Percentiles rank a stretch among this genome's conserved stretches.
Evolutionary conservation across 1,140 invertebrate species (phyloP).

Genomic region (Drosophila ficusphila): DNA sequence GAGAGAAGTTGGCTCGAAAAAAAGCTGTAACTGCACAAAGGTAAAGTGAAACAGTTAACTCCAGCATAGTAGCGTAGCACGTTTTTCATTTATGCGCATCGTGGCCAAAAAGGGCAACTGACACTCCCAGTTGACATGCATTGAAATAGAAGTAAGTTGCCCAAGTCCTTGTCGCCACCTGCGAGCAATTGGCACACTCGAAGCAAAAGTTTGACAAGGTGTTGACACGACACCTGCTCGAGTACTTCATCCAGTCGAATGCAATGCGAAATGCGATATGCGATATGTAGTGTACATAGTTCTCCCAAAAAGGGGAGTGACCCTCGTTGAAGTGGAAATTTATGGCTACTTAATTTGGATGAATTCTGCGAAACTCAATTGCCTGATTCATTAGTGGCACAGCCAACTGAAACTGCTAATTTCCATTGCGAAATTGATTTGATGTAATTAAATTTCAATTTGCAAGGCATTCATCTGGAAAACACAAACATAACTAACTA

Average conservation of each 20-base stretch:
- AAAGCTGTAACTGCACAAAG: slow-evolving; percentile 21
- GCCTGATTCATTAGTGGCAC: slow-evolving; percentile 32
- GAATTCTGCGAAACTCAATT: slow-evolving; percentile 30
- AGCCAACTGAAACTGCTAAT: slow-evolving; percentile 24
- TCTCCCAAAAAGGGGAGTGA: too few species aligned
- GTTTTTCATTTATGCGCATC: slow-evolving; percentile 71
- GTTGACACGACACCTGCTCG: slow-evolving; percentile 57
- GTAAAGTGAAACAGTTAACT: slow-evolving; percentile 47
- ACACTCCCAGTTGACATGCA: slow-evolving; percentile 68
- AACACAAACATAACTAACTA: slow-evolving; percentile 41
- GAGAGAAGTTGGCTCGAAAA: slow-evolving; percentile 19
- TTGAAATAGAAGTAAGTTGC: slow-evolving; percentile 54
- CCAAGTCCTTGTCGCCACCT: slow-evolving; percentile 42
- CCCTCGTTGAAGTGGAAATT: not conserved
- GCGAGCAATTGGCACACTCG: slow-evolving; percentile 58
- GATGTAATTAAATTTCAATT: slow-evolving; percentile 63
- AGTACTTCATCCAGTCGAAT: not conserved
- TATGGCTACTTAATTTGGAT: slow-evolving; percentile 18
- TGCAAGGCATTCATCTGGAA: slow-evolving; percentile 36
- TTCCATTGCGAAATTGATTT: slow-evolving; percentile 40
- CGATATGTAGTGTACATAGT: not conserved
- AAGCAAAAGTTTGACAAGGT: slow-evolving; percentile 62
- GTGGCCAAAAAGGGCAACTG: slow-evolving; percentile 47
- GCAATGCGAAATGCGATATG: not conserved
- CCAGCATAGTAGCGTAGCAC: slow-evolving; percentile 54